A percentile compares a stretch with the other conserved stretches of the same genome.
Conservation (phyloP, 2,888 invertebrate species). For the Amiota minor region DNA sequence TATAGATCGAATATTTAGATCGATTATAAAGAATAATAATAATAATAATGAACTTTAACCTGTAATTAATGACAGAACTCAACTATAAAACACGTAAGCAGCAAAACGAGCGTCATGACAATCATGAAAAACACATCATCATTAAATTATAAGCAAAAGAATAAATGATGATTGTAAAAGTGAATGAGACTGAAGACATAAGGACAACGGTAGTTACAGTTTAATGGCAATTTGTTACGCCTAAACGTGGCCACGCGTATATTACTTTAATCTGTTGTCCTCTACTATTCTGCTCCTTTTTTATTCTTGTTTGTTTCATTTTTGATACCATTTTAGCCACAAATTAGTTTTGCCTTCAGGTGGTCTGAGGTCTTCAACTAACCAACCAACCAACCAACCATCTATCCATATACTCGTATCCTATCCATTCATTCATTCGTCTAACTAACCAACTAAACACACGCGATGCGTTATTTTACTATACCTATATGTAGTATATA, state of each 20-base stretch:
- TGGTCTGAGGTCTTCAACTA: not conserved
- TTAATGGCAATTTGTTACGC: slow-evolving; percentile 71
- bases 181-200: not conserved
- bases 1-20: not conserved
- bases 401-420: not conserved
- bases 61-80: slow-evolving; percentile 49
- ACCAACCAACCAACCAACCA: slow-evolving; percentile 3
- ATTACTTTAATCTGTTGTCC: slow-evolving; percentile 40
- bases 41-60: slow-evolving; percentile 33
- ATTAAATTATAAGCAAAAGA: slow-evolving; percentile 65
- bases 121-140: slow-evolving; percentile 53
- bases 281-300: slow-evolving; percentile 39
- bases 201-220: slow-evolving; percentile 35
- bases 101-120: slow-evolving; percentile 33
- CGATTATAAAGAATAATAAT: slow-evolving; percentile 3
- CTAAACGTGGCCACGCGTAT: slow-evolving; percentile 70
- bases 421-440: no score
- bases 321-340: slow-evolving; percentile 12
- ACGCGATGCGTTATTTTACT: slow-evolving; percentile 51
- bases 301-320: slow-evolving; percentile 3
- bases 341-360: slow-evolving; percentile 5
- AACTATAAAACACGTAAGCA: slow-evolving; percentile 36
- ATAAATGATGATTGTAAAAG: not conserved
- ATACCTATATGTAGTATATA: not conserved
- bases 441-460: slow-evolving; percentile 31